Conservation (phyloP, 2,888 invertebrate genomes). For the Notodonta ziczac region DNA sequence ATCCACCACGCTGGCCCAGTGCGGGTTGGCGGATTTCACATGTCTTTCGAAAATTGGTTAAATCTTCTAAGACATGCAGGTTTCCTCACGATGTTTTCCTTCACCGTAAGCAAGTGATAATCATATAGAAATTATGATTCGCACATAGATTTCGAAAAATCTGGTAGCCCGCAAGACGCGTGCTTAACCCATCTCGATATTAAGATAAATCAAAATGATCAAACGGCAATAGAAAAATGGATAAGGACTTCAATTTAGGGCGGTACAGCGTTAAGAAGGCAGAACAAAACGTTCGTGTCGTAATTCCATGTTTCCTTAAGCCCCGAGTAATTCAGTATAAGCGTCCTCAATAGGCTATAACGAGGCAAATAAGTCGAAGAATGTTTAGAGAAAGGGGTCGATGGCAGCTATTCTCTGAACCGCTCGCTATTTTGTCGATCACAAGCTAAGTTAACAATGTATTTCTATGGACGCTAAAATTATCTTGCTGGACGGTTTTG, state of each 20-base stretch:
- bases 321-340: conserved; percentile 32
- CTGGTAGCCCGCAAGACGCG: too few relatives aligned
- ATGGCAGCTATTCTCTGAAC: conserved; percentile 24
- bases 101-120: too few relatives aligned
- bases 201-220: neutral
- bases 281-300: conserved; percentile 47
- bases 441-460: neutral
- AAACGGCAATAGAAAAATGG: neutral
- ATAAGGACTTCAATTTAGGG: conserved; percentile 27
- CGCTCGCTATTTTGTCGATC: conserved; percentile 16
- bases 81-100: too few relatives aligned
- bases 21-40: too few relatives aligned
- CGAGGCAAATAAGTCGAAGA: conserved; percentile 50
- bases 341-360: conserved; percentile 45
- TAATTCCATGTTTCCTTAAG: conserved; percentile 44
- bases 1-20: too few relatives aligned
- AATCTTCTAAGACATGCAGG: too few relatives aligned
- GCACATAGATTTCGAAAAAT: too few relatives aligned
- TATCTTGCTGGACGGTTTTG: too few relatives aligned
- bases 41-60: too few relatives aligned
- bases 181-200: too few relatives aligned
- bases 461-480: neutral
- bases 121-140: too few relatives aligned
- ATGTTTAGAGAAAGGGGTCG: conserved; percentile 43
- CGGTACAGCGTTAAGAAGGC: conserved; percentile 29